phyloP scores from a whole-genome alignment of 1,140 invertebrate genomes.

The Lepidurus arcticus region DNA sequence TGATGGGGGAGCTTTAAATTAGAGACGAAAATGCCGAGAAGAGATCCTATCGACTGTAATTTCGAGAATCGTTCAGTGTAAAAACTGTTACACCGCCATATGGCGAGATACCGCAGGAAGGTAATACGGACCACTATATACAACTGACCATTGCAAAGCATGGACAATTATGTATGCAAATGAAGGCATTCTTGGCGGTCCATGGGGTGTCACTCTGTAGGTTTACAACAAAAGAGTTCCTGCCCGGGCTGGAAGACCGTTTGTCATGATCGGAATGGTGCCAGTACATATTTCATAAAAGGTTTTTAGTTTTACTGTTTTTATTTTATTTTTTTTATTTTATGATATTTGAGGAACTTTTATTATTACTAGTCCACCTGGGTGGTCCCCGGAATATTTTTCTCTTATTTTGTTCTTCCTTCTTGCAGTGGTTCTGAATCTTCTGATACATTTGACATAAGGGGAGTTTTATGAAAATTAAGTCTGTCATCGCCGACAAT shows the following conservation, averaged over 20 bases:
- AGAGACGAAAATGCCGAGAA: no score
- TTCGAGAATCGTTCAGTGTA: background rate
- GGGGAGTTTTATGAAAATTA: slow-evolving; percentile 1
- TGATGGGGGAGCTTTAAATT: no score
- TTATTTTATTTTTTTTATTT: background rate
- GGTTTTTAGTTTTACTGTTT: background rate
- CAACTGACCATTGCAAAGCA: slow-evolving; percentile 9
- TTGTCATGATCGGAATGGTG: slow-evolving; percentile 16
- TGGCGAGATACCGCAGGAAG: no score
- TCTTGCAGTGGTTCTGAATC: background rate
- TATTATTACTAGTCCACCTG: background rate
- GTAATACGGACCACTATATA: background rate
- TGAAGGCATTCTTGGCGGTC: slow-evolving; percentile 14
- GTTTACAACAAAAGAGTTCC: slow-evolving; percentile 10
- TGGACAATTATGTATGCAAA: slow-evolving; percentile 19
- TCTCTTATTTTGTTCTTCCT: background rate
- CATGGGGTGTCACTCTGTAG: slow-evolving; percentile 16
- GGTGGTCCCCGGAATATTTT: background rate
- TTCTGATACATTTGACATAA: background rate
- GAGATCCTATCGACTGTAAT: background rate
- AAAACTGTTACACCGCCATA: no score
- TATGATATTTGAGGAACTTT: background rate
- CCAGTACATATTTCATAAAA: slow-evolving; percentile 11
- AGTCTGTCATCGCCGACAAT: slow-evolving; percentile 4
- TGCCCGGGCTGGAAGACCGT: background rate